Evolutionary conservation across 1,140 invertebrate species (phyloP).

Genomic region (Stenopsyche tienmushanensis): DNA sequence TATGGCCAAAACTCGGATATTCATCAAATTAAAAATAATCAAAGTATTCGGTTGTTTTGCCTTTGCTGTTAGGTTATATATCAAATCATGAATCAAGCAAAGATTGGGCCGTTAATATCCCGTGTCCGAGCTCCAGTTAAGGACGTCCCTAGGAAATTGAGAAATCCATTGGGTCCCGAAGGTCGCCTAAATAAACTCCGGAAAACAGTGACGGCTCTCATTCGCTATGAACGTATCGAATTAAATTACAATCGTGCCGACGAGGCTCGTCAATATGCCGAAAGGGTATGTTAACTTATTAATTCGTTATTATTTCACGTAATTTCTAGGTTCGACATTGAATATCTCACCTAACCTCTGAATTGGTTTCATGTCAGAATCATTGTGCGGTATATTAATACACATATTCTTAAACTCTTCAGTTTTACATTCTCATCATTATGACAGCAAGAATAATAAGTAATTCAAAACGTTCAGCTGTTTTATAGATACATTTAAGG

Average conservation of each 20-base stretch:
- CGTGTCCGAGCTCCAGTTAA: constrained; percentile 67
- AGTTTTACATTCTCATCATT: too few species aligned
- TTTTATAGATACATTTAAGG: too few species aligned
- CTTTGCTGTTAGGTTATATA: constrained; percentile 5
- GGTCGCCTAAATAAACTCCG: constrained; percentile 75
- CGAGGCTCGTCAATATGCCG: constrained; percentile 86
- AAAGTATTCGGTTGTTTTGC: too few species aligned
- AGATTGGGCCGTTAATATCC: constrained; percentile 70
- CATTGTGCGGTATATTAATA: too few species aligned
- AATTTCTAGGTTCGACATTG: not conserved
- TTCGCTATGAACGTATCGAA: constrained; percentile 90
- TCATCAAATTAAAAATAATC: not conserved
- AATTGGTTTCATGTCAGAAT: too few species aligned
- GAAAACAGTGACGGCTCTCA: constrained; percentile 79
- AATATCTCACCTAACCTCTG: too few species aligned
- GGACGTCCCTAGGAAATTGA: constrained; percentile 62
- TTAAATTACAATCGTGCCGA: constrained; percentile 72
- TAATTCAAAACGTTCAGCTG: too few species aligned
- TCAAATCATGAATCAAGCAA: constrained; percentile 73
- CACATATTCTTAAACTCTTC: not conserved
- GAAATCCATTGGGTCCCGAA: constrained; percentile 67
- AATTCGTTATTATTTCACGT: not conserved
- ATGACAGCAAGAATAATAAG: too few species aligned
- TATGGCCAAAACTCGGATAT: not conserved
- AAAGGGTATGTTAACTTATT: constrained; percentile 69